Percentiles rank a stretch among this genome's conserved stretches.
Evolutionary conservation across 2,113 vertebrate genomes (phyloP).

Genomic region (Hippocampus mohnikei): DNA sequence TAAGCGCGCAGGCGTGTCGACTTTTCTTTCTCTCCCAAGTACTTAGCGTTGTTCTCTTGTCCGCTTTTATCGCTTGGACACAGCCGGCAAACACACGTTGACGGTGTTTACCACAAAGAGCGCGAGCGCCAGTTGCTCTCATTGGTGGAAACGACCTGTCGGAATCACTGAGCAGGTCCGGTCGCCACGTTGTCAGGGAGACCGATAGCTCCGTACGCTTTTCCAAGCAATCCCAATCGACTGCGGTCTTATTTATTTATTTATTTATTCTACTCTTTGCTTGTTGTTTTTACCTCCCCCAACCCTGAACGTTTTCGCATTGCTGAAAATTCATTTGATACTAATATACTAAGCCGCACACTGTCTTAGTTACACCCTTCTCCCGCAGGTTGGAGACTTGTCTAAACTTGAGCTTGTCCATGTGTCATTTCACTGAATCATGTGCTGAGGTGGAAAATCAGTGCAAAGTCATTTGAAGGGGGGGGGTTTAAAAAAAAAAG

Average conservation of each 20-base stretch:
- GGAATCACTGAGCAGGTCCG: constrained; percentile 33
- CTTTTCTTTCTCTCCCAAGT: constrained; percentile 1
- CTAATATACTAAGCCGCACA: constrained; percentile 8
- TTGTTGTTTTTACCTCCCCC: background rate
- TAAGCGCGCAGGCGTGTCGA: constrained; percentile 9
- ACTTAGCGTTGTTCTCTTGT: constrained; percentile 16
- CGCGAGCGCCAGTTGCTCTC: constrained; percentile 28
- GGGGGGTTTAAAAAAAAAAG: background rate
- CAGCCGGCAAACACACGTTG: constrained; percentile 7
- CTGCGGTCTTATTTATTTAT: background rate
- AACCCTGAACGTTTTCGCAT: background rate
- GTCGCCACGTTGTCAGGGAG: constrained; percentile 20
- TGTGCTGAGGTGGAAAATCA: constrained; percentile 4
- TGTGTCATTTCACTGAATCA: constrained; percentile 20
- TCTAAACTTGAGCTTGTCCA: constrained; percentile 39
- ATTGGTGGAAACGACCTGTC: constrained; percentile 28
- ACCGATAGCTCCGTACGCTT: constrained; percentile 8
- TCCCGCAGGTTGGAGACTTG: constrained; percentile 27
- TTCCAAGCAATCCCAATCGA: background rate
- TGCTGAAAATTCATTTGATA: constrained; percentile 7
- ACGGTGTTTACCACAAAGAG: constrained; percentile 1
- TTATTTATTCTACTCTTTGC: constrained; percentile 1
- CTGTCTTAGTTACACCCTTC: constrained; percentile 25
- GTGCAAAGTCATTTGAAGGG: background rate
- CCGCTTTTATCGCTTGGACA: background rate